A percentile compares a stretch with the other conserved stretches of the same genome.
Conservation (phyloP, 2,797 vertebrate species). For the Sebastes nivosus region DNA sequence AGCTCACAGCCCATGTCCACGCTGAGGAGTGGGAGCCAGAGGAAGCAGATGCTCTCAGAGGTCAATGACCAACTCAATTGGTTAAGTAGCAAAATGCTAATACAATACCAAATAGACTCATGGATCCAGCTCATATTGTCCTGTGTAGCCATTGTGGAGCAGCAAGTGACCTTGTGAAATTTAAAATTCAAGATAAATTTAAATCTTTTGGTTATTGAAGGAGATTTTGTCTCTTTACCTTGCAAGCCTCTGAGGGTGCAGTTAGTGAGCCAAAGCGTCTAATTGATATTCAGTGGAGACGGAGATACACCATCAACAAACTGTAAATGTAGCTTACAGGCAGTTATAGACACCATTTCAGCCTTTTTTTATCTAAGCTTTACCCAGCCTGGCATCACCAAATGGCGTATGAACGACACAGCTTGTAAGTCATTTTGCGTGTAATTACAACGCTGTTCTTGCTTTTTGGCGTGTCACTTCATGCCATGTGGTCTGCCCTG, state of each 20-base stretch:
- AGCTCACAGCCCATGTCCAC: slow-evolving; percentile 45
- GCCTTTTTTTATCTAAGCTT: background rate
- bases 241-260: background rate
- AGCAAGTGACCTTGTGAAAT: background rate
- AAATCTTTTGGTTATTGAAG: slow-evolving; percentile 23
- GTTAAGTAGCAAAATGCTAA: slow-evolving; percentile 61
- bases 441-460: too few species aligned
- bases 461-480: too few species aligned
- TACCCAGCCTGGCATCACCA: too few species aligned
- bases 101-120: slow-evolving; percentile 34
- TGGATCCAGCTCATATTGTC: slow-evolving; percentile 24
- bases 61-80: slow-evolving; percentile 46
- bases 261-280: background rate
- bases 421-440: too few species aligned
- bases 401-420: too few species aligned
- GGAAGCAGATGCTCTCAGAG: slow-evolving; percentile 66
- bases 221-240: too few species aligned
- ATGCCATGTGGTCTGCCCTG: too few species aligned
- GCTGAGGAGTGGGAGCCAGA: slow-evolving; percentile 34
- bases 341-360: background rate
- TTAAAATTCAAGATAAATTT: slow-evolving; percentile 12
- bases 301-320: slow-evolving; percentile 25
- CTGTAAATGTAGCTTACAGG: background rate
- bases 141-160: background rate
- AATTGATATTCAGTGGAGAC: slow-evolving; percentile 31